phyloP scores from a whole-genome alignment of 2,113 vertebrate genomes.

The Reinhardtius hippoglossoides region DNA sequence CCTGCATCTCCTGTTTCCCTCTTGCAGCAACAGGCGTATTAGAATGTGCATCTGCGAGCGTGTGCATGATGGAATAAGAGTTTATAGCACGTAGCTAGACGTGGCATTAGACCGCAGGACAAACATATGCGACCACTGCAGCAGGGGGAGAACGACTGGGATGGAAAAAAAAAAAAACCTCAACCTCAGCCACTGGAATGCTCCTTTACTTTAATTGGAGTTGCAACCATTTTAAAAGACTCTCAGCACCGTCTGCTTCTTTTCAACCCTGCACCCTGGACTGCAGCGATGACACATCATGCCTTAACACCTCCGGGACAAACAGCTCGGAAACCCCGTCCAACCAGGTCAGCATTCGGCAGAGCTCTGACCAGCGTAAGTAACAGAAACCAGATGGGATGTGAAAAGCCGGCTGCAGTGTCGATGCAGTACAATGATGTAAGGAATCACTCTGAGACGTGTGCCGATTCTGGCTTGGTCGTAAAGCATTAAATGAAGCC shows the following conservation, averaged over 20 bases:
- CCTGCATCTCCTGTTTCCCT: conserved; percentile 60
- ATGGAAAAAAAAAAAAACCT: conserved; percentile 57
- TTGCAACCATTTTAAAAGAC: conserved; percentile 52
- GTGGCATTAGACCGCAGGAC: conserved; percentile 62
- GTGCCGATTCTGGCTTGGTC: conserved; percentile 50
- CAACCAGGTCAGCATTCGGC: conserved; percentile 44
- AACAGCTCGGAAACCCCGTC: conserved; percentile 35
- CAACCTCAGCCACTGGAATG: conserved; percentile 56
- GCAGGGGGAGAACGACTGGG: conserved; percentile 19
- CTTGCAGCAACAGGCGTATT: conserved; percentile 24
- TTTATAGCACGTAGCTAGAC: conserved; percentile 55
- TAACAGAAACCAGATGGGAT: conserved; percentile 68
- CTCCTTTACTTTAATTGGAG: conserved; percentile 51
- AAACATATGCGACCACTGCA: conserved; percentile 59
- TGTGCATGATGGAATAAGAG: conserved; percentile 34
- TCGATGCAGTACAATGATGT: conserved; percentile 48
- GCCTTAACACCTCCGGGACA: conserved; percentile 57
- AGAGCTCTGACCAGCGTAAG: conserved; percentile 36
- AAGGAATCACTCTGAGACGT: conserved; percentile 53
- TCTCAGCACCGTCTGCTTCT: conserved; percentile 19
- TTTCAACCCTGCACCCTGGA: conserved; percentile 20
- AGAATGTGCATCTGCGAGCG: conserved; percentile 19
- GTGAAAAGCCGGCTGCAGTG: conserved; percentile 34
- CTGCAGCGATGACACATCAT: conserved; percentile 52
- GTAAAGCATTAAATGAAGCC: conserved; percentile 62